Conservation (phyloP, 2,113 vertebrate species). For the Symphodus melops region DNA sequence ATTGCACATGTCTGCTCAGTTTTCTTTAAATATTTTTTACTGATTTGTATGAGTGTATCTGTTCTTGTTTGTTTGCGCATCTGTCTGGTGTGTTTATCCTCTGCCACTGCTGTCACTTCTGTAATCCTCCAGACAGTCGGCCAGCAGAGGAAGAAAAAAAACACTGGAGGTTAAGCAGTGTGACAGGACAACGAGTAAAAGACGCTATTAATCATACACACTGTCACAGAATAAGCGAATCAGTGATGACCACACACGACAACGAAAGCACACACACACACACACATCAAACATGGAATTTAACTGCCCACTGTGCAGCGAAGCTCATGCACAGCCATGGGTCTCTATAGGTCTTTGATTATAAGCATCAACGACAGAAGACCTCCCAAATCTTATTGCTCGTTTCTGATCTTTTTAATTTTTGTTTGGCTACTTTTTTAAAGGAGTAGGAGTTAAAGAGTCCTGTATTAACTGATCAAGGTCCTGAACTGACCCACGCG, state of each 20-base stretch:
- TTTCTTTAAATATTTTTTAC: slow-evolving; percentile 25
- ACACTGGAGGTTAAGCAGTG: slow-evolving; percentile 34
- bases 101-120: slow-evolving; percentile 45
- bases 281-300: background rate
- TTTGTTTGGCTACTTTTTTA: too few relatives aligned
- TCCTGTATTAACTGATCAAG: too few relatives aligned
- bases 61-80: background rate
- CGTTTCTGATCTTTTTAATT: too few relatives aligned
- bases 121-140: slow-evolving; percentile 44
- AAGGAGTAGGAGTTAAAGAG: too few relatives aligned
- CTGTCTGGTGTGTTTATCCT: slow-evolving; percentile 21
- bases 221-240: slow-evolving; percentile 49
- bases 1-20: background rate
- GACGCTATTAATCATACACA: slow-evolving; percentile 73
- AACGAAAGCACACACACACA: slow-evolving; percentile 13
- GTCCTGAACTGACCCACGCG: too few relatives aligned
- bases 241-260: slow-evolving; percentile 22
- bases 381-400: too few relatives aligned
- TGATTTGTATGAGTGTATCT: background rate
- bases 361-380: too few relatives aligned
- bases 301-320: background rate
- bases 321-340: background rate
- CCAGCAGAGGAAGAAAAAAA: slow-evolving; percentile 12
- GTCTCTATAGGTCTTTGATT: background rate
- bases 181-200: slow-evolving; percentile 53